Conservation (phyloP, 2,888 invertebrate species). For the Sminthurinus aureus region DNA sequence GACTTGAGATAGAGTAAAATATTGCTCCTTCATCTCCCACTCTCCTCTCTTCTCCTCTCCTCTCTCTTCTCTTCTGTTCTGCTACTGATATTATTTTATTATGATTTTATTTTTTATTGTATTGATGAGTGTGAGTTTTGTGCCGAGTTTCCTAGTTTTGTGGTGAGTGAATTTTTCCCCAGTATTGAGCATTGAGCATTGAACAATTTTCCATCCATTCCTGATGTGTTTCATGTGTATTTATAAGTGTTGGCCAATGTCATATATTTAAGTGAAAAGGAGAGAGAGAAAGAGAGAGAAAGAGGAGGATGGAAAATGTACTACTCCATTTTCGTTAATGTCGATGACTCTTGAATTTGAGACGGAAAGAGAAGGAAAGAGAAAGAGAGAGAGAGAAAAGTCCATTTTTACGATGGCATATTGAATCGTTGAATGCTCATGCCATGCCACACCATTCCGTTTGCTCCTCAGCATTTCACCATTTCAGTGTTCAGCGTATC, state of each 20-base stretch:
- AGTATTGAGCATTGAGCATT: not conserved
- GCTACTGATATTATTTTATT: too few species aligned
- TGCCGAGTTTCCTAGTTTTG: not conserved
- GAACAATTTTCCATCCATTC: too few species aligned
- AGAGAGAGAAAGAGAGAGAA: not conserved
- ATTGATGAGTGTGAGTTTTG: not conserved
- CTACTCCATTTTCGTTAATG: conserved; percentile 61
- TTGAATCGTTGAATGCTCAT: conserved; percentile 60
- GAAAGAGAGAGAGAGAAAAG: conserved; percentile 58
- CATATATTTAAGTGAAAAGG: not conserved
- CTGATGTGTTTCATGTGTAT: not conserved
- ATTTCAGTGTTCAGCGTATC: conserved; percentile 60
- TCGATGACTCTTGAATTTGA: conserved; percentile 62
- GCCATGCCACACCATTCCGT: not conserved
- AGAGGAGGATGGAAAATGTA: conserved; percentile 57
- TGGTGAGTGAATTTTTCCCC: conserved; percentile 23
- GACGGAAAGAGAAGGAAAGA: conserved; percentile 56
- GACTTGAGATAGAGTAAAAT: too few species aligned
- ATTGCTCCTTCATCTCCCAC: too few species aligned
- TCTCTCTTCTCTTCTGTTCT: too few species aligned
- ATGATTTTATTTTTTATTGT: not conserved
- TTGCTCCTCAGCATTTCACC: conserved; percentile 47
- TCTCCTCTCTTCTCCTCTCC: too few species aligned
- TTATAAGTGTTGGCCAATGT: not conserved
- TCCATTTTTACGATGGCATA: conserved; percentile 61